Percentiles rank a stretch among this genome's conserved stretches.
Conservation (phyloP, 2,888 invertebrate genomes). For the Sipha maydis region DNA sequence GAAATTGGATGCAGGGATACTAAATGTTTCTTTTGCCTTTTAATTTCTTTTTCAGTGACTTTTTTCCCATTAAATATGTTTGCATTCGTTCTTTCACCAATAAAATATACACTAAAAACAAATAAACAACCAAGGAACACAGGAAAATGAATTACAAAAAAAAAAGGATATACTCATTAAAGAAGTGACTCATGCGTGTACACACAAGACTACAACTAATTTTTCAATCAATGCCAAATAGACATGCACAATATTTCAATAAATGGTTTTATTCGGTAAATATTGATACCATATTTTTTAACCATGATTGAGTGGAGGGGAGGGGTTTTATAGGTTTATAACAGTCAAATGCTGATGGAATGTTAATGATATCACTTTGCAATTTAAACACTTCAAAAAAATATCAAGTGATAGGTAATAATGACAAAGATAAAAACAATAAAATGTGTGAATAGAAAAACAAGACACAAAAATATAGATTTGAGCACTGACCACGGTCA, state of each 20-base stretch:
- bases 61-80: background rate
- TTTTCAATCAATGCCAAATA: constrained; percentile 26
- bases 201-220: constrained; percentile 41
- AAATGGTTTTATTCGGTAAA: constrained; percentile 3
- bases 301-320: background rate
- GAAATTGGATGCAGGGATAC: constrained; percentile 4
- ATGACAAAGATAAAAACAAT: constrained; percentile 10
- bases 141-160: constrained; percentile 19
- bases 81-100: constrained; percentile 25
- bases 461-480: constrained; percentile 53
- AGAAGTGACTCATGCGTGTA: constrained; percentile 31
- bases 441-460: constrained; percentile 5
- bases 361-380: constrained; percentile 8
- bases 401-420: background rate
- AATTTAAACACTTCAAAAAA: constrained; percentile 2
- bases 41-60: background rate
- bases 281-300: background rate
- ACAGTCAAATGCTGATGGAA: constrained; percentile 5
- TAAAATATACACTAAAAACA: constrained; percentile 50
- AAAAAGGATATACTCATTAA: constrained; percentile 1
- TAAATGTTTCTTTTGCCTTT: constrained; percentile 44
- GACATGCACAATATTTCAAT: constrained; percentile 31
- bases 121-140: constrained; percentile 44
- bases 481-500: constrained; percentile 67
- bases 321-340: constrained; percentile 7